Evolutionary conservation across 1,140 invertebrate genomes (phyloP).

Genomic region (Liolophura sinensis): DNA sequence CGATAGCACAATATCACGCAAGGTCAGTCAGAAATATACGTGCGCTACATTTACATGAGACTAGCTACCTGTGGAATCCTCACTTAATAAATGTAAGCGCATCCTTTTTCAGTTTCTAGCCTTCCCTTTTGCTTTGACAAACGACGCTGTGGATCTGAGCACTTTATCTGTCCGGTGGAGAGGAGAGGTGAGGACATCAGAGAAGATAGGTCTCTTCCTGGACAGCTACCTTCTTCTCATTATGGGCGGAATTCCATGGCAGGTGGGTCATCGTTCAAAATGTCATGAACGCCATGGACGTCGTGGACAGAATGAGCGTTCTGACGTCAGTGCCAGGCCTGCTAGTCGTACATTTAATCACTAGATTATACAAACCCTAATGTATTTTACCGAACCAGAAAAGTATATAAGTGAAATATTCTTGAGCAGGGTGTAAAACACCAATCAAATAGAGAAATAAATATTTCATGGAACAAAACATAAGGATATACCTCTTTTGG

Average conservation of each 20-base stretch:
- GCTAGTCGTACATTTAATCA: neutral
- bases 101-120: slow-evolving; percentile 79
- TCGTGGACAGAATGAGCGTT: too few species aligned
- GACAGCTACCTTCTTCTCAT: slow-evolving; percentile 87
- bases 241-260: slow-evolving; percentile 97
- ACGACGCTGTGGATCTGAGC: slow-evolving; percentile 73
- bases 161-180: slow-evolving; percentile 84
- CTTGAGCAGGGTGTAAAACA: too few species aligned
- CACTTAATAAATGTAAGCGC: too few species aligned
- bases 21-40: too few species aligned
- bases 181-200: slow-evolving; percentile 71
- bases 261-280: slow-evolving; percentile 62
- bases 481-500: too few species aligned
- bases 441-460: too few species aligned
- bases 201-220: slow-evolving; percentile 79
- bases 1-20: too few species aligned
- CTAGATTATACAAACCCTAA: neutral
- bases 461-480: too few species aligned
- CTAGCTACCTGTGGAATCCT: too few species aligned
- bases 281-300: too few species aligned
- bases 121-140: slow-evolving; percentile 90
- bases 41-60: too few species aligned
- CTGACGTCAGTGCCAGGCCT: neutral
- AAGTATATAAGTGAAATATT: slow-evolving; percentile 2
- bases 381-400: neutral